Conservation (phyloP, 2,888 invertebrate species). For the Drosophila lutescens region DNA sequence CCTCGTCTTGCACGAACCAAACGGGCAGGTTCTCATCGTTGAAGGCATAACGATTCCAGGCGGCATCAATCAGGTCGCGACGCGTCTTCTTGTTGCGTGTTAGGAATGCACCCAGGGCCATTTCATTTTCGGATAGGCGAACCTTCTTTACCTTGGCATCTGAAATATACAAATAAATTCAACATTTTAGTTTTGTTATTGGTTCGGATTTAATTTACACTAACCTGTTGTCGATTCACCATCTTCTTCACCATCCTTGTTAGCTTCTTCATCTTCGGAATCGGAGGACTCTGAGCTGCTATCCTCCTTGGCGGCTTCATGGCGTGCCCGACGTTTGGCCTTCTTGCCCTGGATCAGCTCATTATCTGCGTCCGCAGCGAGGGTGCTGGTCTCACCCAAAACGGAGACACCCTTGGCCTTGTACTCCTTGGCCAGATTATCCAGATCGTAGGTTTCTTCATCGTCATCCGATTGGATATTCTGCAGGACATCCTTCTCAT, state of each 20-base stretch:
- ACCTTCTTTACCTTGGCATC: constrained; percentile 85
- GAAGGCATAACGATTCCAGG: constrained; percentile 96
- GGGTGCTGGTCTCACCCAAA: constrained; percentile 72
- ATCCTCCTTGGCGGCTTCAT: constrained; percentile 58
- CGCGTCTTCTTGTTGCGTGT: constrained; percentile 95
- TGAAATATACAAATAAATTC: constrained; percentile 12
- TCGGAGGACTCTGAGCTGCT: constrained; percentile 74
- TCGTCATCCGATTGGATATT: constrained; percentile 92
- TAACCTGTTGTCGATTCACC: constrained; percentile 44
- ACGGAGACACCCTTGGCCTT: constrained; percentile 88
- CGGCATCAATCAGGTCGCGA: constrained; percentile 94
- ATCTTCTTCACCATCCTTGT: constrained; percentile 40
- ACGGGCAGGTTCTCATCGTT: constrained; percentile 96
- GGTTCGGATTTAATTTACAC: too few relatives aligned
- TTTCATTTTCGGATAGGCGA: constrained; percentile 92
- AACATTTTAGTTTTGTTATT: too few relatives aligned
- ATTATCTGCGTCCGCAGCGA: neutral
- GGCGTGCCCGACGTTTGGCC: constrained; percentile 81
- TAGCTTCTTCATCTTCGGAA: constrained; percentile 66
- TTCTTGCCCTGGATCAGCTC: constrained; percentile 78
- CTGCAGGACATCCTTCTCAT: constrained; percentile 93
- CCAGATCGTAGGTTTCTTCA: constrained; percentile 94
- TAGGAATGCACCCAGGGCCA: constrained; percentile 96
- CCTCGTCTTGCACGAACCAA: constrained; percentile 98
- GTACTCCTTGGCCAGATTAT: constrained; percentile 90